Evolutionary conservation across 2,888 invertebrate genomes (phyloP).

Genomic region (Choristoneura rosaceana): DNA sequence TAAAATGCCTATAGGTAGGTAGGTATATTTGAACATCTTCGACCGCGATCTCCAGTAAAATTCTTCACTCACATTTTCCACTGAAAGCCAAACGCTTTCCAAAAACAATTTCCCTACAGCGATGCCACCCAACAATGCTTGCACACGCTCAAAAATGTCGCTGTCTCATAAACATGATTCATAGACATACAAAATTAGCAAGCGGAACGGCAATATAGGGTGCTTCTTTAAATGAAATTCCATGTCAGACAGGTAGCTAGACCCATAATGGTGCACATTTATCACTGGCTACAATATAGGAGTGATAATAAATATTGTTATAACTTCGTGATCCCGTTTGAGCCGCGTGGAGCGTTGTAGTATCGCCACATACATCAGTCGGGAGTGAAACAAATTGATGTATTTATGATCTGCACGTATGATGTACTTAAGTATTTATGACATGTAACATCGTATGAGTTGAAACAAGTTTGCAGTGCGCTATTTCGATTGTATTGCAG

Average conservation of each 20-base stretch:
- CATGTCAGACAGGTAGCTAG: conserved; percentile 66
- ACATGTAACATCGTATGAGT: conserved; percentile 1
- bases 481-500: neutral
- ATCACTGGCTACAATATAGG: conserved; percentile 73
- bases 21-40: neutral
- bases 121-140: conserved; percentile 28
- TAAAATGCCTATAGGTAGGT: neutral
- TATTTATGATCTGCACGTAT: conserved; percentile 33
- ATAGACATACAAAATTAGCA: conserved; percentile 74
- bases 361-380: conserved; percentile 33
- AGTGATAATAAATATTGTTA: conserved; percentile 76
- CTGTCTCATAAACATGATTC: conserved; percentile 76
- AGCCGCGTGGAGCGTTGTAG: conserved; percentile 35
- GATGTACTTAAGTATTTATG: too few species aligned
- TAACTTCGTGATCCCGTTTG: conserved; percentile 63
- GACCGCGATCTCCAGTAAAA: neutral
- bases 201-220: conserved; percentile 63
- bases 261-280: conserved; percentile 68
- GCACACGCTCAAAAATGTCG: conserved; percentile 62
- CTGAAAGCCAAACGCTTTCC: conserved; percentile 43
- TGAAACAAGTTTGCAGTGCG: conserved; percentile 12
- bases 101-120: conserved; percentile 28
- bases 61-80: neutral
- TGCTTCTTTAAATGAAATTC: conserved; percentile 82
- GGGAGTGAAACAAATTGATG: conserved; percentile 39